Base-by-base conservation (phyloP, 2,113 vertebrate genomes). In the Mormoops blainvillei region DNA sequence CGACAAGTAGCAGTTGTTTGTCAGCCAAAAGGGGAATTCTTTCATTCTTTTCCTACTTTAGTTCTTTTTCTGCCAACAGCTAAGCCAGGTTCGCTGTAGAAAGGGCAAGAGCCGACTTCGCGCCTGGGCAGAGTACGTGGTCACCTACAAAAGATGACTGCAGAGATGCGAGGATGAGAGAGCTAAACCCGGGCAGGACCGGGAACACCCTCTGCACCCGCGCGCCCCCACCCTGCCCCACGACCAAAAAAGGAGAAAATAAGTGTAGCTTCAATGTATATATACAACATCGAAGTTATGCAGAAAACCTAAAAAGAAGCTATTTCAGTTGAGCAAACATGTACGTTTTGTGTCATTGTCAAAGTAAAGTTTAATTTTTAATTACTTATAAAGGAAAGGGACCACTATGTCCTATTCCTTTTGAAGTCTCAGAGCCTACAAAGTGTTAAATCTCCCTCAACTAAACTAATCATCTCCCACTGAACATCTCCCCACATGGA, bases 21-120 rank as follows among this genome's bases (percentile, higher is more conserved):
- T 81, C 54, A 87, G 76, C 77, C 92, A 65, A 68, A 91, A 77
- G 87, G 87, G 22, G 95, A 93, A 87, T 76, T 48, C 91, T 85
- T 82, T 61, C 58, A n/a, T 89, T 94, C 26, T 67, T 90, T 89
- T 84, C 90, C 88, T 92, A 26, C 31, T 58, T 94, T 26, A 3
- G 33, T 80, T 65, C 52, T 89, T 73, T 68, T 73, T 61, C 76
- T 95, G 80, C 74, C 87, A 89, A 28, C 26, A 77, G 89, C 28
- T 52, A 84, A 92, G 38, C 9, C 58, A 89, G 22, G 45, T 54
- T 83, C 74, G 22, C 28, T 28, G n/a, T 14, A 36, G 63, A 67
- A 22, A 22, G 52, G 20, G 19, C n/a, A 48, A 43, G n/a, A 91
- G 41, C 50, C 70, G 71, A n/a, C 48, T 68, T 65, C 22, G 24